A percentile compares a stretch with the other conserved stretches of the same genome.
Evolutionary conservation across 2,888 invertebrate genomes (phyloP).

Genomic region (Nezara viridula): DNA sequence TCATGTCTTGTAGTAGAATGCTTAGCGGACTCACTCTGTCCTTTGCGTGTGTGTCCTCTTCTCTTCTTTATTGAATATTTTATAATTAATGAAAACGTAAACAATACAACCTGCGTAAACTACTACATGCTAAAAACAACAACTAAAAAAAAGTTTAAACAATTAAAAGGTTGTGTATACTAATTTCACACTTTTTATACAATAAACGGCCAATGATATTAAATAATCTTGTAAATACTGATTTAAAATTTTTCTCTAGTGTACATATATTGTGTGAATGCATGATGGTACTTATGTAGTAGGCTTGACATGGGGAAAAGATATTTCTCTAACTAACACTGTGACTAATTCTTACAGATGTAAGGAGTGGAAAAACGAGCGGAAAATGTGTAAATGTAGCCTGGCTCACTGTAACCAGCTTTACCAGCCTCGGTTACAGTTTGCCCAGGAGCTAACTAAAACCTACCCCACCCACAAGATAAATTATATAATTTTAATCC

Average conservation of each 20-base stretch:
- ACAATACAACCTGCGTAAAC: slow-evolving; percentile 54
- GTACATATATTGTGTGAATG: slow-evolving; percentile 65
- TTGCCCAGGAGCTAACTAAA: slow-evolving; percentile 64
- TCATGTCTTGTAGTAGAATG: slow-evolving; percentile 65
- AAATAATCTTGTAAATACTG: slow-evolving; percentile 62
- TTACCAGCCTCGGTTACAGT: slow-evolving; percentile 40
- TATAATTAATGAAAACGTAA: slow-evolving; percentile 56
- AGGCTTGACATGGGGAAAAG: slow-evolving; percentile 64
- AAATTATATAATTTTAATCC: slow-evolving; percentile 64
- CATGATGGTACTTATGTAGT: slow-evolving; percentile 65
- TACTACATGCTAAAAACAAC: slow-evolving; percentile 58
- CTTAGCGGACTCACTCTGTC: slow-evolving; percentile 64
- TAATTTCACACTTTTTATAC: slow-evolving; percentile 56
- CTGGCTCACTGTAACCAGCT: slow-evolving; percentile 63
- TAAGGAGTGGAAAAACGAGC: slow-evolving; percentile 64
- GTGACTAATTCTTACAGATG: slow-evolving; percentile 66
- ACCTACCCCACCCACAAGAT: slow-evolving; percentile 64
- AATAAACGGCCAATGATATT: slow-evolving; percentile 54
- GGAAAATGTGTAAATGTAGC: slow-evolving; percentile 64
- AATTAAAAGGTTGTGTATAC: slow-evolving; percentile 56
- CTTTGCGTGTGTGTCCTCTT: slow-evolving; percentile 64
- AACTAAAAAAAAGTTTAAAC: slow-evolving; percentile 55
- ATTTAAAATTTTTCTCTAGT: slow-evolving; percentile 61
- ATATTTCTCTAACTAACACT: slow-evolving; percentile 66
- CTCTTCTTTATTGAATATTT: slow-evolving; percentile 62